Conservation (phyloP, 2,113 vertebrate genomes). For the Manacus vitellinus region DNA sequence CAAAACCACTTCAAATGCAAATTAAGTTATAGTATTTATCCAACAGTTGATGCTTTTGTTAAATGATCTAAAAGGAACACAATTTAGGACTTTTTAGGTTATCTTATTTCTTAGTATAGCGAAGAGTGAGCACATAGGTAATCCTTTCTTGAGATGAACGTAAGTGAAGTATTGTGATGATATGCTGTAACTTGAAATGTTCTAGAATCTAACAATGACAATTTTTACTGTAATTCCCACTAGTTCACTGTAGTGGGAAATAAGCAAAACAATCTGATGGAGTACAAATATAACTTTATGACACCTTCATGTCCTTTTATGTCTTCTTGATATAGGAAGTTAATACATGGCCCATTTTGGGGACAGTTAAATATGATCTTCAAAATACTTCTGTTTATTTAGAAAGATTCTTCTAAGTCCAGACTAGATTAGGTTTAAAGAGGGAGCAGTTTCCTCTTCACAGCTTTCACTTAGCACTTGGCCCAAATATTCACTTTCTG, state of each 20-base stretch:
- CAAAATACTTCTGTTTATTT: neutral
- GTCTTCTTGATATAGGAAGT: neutral
- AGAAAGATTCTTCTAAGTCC: neutral
- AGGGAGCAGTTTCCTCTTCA: neutral
- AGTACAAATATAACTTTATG: neutral
- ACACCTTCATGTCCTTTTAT: neutral
- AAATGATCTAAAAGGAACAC: neutral
- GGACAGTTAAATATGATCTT: neutral
- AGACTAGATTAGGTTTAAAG: neutral
- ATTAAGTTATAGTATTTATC: neutral
- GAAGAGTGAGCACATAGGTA: neutral
- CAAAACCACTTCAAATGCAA: neutral
- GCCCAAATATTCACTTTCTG: neutral
- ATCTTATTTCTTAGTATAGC: neutral
- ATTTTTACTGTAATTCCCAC: neutral
- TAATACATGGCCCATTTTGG: accelerated
- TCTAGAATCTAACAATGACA: neutral
- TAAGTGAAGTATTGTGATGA: neutral
- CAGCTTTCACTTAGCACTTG: neutral
- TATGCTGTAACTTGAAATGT: neutral
- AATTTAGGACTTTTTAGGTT: neutral
- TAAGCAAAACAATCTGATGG: neutral
- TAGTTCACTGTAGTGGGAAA: neutral
- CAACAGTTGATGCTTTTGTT: neutral
- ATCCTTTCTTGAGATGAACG: neutral